Conservation (phyloP, 2,888 invertebrate genomes). For the Sminthurinus aureus region DNA sequence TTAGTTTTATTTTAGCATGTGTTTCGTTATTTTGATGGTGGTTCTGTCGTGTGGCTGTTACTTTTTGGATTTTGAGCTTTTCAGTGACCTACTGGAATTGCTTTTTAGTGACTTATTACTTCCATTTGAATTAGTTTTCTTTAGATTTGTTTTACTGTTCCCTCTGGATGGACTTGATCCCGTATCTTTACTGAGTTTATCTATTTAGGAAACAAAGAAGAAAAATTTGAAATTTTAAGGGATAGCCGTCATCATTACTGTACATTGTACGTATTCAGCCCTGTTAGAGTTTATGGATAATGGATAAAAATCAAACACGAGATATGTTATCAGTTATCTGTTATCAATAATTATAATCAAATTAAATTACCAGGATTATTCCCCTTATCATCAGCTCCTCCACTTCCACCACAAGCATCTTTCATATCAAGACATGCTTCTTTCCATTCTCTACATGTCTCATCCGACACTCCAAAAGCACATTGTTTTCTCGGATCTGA, state of each 20-base stretch:
- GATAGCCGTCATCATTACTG: too few species aligned
- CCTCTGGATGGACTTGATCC: background rate
- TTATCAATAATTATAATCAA: background rate
- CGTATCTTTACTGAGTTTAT: background rate
- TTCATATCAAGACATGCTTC: conserved; percentile 1
- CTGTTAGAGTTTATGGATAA: too few species aligned
- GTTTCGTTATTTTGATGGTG: too few species aligned
- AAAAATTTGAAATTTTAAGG: too few species aligned
- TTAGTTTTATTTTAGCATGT: too few species aligned
- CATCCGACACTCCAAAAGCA: background rate
- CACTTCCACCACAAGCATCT: background rate
- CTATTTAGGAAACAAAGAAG: background rate
- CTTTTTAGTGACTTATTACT: background rate
- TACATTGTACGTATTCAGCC: too few species aligned
- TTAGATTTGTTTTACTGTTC: conserved; percentile 1
- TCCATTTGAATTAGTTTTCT: background rate
- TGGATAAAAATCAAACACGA: too few species aligned
- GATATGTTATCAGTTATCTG: background rate
- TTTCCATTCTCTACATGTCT: conserved; percentile 7
- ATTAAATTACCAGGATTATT: conserved; percentile 9
- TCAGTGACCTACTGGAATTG: background rate
- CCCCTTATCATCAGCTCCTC: background rate
- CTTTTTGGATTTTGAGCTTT: too few species aligned
- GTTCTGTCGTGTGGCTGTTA: too few species aligned
- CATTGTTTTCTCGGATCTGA: background rate